Conservation (phyloP, 2,888 invertebrate genomes). For the Pilophorus perplexus region DNA sequence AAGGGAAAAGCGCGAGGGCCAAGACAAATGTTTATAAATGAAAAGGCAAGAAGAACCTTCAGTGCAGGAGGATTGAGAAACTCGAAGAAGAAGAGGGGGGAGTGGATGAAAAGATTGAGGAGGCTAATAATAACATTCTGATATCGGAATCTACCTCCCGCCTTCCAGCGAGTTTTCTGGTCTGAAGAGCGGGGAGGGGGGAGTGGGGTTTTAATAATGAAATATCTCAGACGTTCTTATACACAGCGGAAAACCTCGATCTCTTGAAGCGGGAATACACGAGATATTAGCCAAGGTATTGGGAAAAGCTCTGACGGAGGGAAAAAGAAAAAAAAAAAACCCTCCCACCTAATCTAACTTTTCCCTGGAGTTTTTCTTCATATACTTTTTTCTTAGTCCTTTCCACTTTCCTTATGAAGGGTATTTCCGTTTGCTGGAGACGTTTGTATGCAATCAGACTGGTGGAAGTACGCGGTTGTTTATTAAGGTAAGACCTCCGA, state of each 20-base stretch:
- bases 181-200: background rate
- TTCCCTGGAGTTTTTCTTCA: background rate
- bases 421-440: background rate
- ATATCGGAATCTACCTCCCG: constrained; percentile 43
- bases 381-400: too few species aligned
- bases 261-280: constrained; percentile 19
- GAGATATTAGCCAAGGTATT: constrained; percentile 40
- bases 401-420: constrained; percentile 1
- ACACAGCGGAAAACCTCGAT: background rate
- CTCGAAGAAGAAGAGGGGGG: constrained; percentile 10
- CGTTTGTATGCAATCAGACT: constrained; percentile 29
- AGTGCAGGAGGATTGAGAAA: constrained; percentile 11
- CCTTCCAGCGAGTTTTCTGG: background rate
- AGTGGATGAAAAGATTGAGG: constrained; percentile 37
- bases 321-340: constrained; percentile 5
- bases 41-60: constrained; percentile 34
- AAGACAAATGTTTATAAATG: constrained; percentile 47
- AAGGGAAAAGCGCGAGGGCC: constrained; percentile 14
- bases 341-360: constrained; percentile 41
- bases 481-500: constrained; percentile 24
- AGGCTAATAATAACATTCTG: constrained; percentile 47
- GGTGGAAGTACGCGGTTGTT: constrained; percentile 8
- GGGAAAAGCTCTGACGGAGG: constrained; percentile 7
- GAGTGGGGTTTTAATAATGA: constrained; percentile 45
- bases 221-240: constrained; percentile 45